Base-by-base conservation (phyloP, 2,888 invertebrate species). In the Sarcophaga carnaria region DNA sequence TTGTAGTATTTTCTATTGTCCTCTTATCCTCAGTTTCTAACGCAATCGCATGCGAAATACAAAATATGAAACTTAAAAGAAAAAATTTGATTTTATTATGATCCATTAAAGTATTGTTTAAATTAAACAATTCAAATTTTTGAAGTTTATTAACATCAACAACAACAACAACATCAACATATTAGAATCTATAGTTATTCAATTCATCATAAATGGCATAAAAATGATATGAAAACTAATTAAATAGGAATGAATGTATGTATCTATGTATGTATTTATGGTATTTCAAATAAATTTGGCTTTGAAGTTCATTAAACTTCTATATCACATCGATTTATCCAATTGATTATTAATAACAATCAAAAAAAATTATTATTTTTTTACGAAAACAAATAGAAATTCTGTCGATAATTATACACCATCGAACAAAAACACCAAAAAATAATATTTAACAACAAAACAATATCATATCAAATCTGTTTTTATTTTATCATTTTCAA, bases 391-490 rank as follows among this genome's bases (percentile, higher is more conserved):
- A 37, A 37, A 37, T 37, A 37, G 37, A 37, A 37, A 37, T 37
- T 37, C 37, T 10, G 37, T 37, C 37, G 2, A 37, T 37, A 37
- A 37, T 37, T 37, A 37, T 8, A 37, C 8, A 37, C 37, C 37
- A 10, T 6, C 27, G 27, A 4, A 27, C 27, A 27, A 27, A 27
- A 27, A 27, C 27, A 27, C 27, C 27, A 27, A 22, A 37, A 27
- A 22, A 37, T 37, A 37, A 37, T 37, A 37, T 37, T 37, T 37
- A 37, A 37, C 37, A 37, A 49, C 20, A 10, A 14, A 63, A 76
- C 12, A 79, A 83, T 74, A 37, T 77, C 67, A 25, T 70, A 69
- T n/a, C 63, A 83, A 80, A 71, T 79, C 74, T 49, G 54, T 54
- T 54, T 54, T 54, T 60, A 6, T 27, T 49, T 62, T n/a, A 22